Evolutionary conservation across 1,140 invertebrate genomes (phyloP).

Genomic region (Forficula auricularia): DNA sequence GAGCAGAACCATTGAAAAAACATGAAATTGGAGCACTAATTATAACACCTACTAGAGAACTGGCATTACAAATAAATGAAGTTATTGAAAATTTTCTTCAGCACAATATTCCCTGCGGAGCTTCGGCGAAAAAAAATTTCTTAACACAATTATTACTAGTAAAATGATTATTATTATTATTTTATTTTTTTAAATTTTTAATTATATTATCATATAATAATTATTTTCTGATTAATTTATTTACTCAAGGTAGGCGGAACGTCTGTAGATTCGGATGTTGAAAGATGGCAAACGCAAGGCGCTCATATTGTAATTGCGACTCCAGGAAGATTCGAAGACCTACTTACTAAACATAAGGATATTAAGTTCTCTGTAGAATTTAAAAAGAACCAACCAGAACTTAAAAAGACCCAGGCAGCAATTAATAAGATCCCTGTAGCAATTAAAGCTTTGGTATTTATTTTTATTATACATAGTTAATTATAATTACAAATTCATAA

Average conservation of each 20-base stretch:
- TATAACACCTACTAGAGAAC: slow-evolving; percentile 83
- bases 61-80: slow-evolving; percentile 74
- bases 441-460: too few relatives aligned
- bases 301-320: slow-evolving; percentile 80
- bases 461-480: slow-evolving; percentile 60
- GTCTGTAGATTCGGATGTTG: slow-evolving; percentile 51
- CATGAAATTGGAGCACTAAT: slow-evolving; percentile 73
- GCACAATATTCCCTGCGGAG: slow-evolving; percentile 9
- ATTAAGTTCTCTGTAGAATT: slow-evolving; percentile 44
- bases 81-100: slow-evolving; percentile 46
- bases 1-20: slow-evolving; percentile 43
- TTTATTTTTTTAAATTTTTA: too few relatives aligned
- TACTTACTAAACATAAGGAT: slow-evolving; percentile 47
- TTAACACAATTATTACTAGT: slow-evolving; percentile 28
- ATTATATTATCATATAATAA: too few relatives aligned
- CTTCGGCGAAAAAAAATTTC: slow-evolving; percentile 11
- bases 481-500: slow-evolving; percentile 10
- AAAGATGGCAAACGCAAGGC: slow-evolving; percentile 46
- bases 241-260: slow-evolving; percentile 69
- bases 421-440: too few relatives aligned
- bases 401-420: too few relatives aligned
- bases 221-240: too few relatives aligned
- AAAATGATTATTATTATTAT: too few relatives aligned
- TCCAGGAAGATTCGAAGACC: slow-evolving; percentile 77
- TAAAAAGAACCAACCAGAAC: too few relatives aligned